Evolutionary conservation across 1,140 invertebrate species (phyloP).

Genomic region (Phthorimaea operculella): DNA sequence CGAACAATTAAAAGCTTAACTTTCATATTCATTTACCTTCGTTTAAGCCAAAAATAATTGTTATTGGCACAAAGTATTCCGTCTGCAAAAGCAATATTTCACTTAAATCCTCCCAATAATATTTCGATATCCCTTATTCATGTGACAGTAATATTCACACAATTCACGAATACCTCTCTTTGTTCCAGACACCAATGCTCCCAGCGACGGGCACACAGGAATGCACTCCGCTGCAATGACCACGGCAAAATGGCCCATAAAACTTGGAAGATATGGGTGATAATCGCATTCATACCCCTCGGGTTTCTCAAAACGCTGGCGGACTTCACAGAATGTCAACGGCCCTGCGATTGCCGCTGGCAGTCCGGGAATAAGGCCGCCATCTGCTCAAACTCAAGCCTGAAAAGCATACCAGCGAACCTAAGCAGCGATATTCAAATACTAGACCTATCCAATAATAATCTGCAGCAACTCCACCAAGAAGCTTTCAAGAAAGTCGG

Average conservation of each 20-base stretch:
- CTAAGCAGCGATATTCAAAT: conserved; percentile 81
- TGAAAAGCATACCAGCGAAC: conserved; percentile 75
- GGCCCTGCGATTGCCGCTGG: conserved; percentile 82
- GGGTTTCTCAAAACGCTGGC: conserved; percentile 35
- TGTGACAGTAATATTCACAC: no score
- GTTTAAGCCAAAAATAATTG: no score
- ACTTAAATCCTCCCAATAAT: no score
- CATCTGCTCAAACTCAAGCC: conserved; percentile 76
- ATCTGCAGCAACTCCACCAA: conserved; percentile 45
- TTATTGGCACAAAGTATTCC: no score
- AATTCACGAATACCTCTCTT: conserved; percentile 11
- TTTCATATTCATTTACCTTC: no score
- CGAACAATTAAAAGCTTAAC: no score
- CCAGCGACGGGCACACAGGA: conserved; percentile 36
- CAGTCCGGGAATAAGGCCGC: conserved; percentile 84
- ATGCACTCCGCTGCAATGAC: conserved; percentile 58
- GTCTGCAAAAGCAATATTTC: no score
- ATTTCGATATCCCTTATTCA: no score
- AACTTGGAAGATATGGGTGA: conserved; percentile 61
- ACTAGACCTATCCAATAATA: conserved; percentile 76
- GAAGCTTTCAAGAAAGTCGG: conserved; percentile 75
- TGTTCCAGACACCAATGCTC: conserved; percentile 60
- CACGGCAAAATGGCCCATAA: conserved; percentile 59
- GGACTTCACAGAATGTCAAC: conserved; percentile 63
- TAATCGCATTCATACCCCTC: conserved; percentile 36